These are phyloP conservation scores for Tetheella fluctuosa DNA, from an alignment of 2,888 invertebrate species.

Conservation along the genomic window DNA sequence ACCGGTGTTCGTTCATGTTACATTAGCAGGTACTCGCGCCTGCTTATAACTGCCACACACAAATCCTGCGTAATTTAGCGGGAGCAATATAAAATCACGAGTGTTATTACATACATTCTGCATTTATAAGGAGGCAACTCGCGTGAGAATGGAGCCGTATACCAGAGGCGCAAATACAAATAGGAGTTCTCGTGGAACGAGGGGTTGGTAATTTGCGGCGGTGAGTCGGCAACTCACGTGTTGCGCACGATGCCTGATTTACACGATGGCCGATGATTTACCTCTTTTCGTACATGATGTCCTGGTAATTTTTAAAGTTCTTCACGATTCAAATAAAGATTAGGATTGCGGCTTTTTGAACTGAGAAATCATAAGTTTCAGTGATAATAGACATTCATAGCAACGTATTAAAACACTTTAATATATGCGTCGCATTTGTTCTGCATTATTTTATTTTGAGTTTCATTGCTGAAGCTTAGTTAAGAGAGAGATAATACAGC, in stretches of 20 bases:
- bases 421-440: too few species aligned
- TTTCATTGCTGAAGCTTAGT: too few species aligned
- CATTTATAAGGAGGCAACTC: not conserved
- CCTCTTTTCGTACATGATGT: not conserved
- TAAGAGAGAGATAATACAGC: too few species aligned
- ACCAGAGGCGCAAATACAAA: constrained; percentile 15
- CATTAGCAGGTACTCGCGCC: too few species aligned
- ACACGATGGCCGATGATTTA: constrained; percentile 2
- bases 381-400: not conserved
- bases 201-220: constrained; percentile 42
- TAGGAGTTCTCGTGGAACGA: constrained; percentile 14
- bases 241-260: constrained; percentile 26
- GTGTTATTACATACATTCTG: not conserved
- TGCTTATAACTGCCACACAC: not conserved
- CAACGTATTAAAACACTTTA: too few species aligned
- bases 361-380: not conserved
- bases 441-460: too few species aligned
- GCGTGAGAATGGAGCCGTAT: not conserved
- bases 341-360: too few species aligned
- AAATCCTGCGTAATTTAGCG: not conserved
- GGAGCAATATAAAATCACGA: constrained; percentile 8
- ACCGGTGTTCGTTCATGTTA: not conserved
- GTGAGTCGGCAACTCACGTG: constrained; percentile 43
- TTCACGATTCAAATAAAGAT: not conserved
- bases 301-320: not conserved